phyloP scores from a whole-genome alignment of 2,888 invertebrate species.

The Linhomoeus sp. region DNA sequence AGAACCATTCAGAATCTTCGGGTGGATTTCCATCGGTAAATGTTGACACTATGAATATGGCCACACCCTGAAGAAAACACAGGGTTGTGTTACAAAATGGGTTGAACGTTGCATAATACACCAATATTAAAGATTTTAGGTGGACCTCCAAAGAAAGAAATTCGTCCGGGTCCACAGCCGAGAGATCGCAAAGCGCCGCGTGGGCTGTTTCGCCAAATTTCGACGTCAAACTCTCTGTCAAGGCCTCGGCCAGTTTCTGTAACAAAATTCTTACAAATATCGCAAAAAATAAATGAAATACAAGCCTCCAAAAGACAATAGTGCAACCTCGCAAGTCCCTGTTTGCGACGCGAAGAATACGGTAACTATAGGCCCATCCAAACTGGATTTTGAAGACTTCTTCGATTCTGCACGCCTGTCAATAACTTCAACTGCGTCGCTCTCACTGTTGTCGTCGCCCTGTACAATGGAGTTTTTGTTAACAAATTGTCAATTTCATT shows the following conservation, averaged over 20 bases:
- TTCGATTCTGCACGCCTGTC: no score
- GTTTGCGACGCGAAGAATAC: constrained; percentile 8
- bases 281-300: not conserved
- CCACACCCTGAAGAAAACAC: constrained; percentile 8
- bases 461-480: no score
- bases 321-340: not conserved
- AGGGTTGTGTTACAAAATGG: not conserved
- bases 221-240: not conserved
- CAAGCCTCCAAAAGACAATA: not conserved
- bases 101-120: not conserved
- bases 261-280: not conserved
- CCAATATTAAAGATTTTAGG: not conserved
- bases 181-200: no score
- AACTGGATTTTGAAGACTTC: no score
- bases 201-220: not conserved
- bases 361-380: constrained; percentile 8
- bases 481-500: no score
- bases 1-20: constrained; percentile 34
- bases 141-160: constrained; percentile 10
- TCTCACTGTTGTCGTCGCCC: no score
- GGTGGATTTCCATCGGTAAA: constrained; percentile 37
- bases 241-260: not conserved
- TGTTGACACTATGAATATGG: constrained; percentile 37
- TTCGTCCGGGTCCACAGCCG: constrained; percentile 9
- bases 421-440: no score